phyloP scores from a whole-genome alignment of 1,140 invertebrate genomes.

The Dendroctonus valens region DNA sequence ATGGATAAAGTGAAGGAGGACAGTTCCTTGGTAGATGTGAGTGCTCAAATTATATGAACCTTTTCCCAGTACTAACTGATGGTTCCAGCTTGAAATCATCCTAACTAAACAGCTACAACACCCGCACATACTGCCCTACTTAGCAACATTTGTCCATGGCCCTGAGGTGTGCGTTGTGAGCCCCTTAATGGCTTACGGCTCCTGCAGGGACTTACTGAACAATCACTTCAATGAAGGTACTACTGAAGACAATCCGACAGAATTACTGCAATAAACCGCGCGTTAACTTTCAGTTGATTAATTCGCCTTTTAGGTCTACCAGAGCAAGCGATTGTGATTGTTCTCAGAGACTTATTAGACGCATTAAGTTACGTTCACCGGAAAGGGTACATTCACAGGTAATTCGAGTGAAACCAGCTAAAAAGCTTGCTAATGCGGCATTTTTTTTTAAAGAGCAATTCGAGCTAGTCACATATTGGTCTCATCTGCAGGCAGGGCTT shows the following conservation, averaged over 20 bases:
- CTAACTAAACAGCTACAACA: constrained; percentile 74
- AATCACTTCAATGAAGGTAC: constrained; percentile 71
- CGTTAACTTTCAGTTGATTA: no score
- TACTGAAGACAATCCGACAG: background rate
- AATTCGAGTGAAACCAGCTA: constrained; percentile 8
- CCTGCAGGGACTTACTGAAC: constrained; percentile 75
- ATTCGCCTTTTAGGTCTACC: constrained; percentile 59
- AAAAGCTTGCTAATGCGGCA: background rate
- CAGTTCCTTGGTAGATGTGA: constrained; percentile 66
- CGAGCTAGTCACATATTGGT: constrained; percentile 82
- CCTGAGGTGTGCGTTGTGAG: constrained; percentile 75
- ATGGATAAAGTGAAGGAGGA: constrained; percentile 65
- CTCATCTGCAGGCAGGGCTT: constrained; percentile 65
- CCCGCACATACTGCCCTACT: constrained; percentile 70
- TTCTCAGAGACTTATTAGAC: constrained; percentile 73
- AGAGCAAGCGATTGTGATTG: constrained; percentile 75
- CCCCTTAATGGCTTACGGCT: constrained; percentile 78
- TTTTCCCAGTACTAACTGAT: background rate
- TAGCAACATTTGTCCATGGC: constrained; percentile 71
- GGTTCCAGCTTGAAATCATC: constrained; percentile 69
- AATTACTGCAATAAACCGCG: no score
- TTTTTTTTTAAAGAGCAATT: constrained; percentile 64
- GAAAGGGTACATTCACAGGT: constrained; percentile 84
- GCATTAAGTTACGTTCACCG: constrained; percentile 83
- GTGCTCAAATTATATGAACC: background rate